These are phyloP conservation scores for Periophthalmus magnuspinnatus DNA, from an alignment of 2,797 vertebrate genomes.

Conservation along the genomic window DNA sequence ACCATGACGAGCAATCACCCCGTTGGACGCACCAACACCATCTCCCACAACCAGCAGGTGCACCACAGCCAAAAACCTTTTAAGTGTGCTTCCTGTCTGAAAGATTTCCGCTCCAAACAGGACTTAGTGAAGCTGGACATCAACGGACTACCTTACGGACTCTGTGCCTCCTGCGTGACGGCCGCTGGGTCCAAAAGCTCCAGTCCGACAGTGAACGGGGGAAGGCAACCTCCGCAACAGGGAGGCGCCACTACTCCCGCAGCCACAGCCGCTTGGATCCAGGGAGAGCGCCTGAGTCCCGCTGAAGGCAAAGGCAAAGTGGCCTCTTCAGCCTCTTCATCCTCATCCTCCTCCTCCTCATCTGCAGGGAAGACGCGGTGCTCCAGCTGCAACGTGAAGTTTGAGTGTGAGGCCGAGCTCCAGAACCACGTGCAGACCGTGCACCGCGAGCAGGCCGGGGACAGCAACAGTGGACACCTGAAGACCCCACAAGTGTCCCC, in stretches of 20 bases:
- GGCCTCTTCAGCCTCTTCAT: conserved; percentile 79
- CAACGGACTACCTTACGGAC: conserved; percentile 95
- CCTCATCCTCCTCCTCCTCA: conserved; percentile 78
- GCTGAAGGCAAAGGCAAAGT: conserved; percentile 88
- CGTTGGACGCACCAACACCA: conserved; percentile 57
- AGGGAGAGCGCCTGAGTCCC: conserved; percentile 87
- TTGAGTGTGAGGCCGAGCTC: conserved; percentile 95
- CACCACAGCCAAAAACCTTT: conserved; percentile 87
- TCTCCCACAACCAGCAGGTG: conserved; percentile 79
- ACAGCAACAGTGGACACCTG: conserved; percentile 86
- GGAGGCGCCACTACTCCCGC: conserved; percentile 65
- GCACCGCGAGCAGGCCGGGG: conserved; percentile 89
- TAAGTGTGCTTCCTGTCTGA: conserved; percentile 96
- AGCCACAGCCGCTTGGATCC: conserved; percentile 77
- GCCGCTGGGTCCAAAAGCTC: conserved; percentile 89
- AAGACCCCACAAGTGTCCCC: conserved; percentile 97
- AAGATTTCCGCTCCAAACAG: conserved; percentile 95
- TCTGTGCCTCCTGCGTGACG: conserved; percentile 91
- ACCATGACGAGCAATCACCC: conserved; percentile 80
- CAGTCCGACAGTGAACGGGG: conserved; percentile 83
- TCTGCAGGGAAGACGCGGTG: conserved; percentile 91
- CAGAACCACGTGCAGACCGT: conserved; percentile 93
- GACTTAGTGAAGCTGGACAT: conserved; percentile 98
- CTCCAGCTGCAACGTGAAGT: conserved; percentile 98
- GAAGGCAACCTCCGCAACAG: conserved; percentile 70